Evolutionary conservation across 2,113 vertebrate species (phyloP).

Genomic region (Loxodonta africana): DNA sequence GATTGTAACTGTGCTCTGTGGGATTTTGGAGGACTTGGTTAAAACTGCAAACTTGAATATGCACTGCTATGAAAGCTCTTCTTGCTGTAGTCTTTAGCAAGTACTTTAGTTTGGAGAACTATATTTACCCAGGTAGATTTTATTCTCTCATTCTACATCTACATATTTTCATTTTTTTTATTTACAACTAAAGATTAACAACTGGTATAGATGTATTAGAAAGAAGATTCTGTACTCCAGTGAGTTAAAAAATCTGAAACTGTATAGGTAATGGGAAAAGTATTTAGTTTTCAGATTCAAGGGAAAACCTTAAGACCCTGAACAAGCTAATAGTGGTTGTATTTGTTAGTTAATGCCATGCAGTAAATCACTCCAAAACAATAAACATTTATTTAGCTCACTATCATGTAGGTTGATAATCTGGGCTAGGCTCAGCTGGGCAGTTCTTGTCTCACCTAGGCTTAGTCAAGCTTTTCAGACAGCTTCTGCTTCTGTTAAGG

Average conservation of each 20-base stretch:
- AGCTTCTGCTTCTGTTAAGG: neutral
- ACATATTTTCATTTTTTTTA: neutral
- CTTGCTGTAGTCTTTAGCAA: neutral
- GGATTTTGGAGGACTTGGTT: neutral
- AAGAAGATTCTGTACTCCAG: neutral
- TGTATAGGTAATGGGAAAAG: neutral
- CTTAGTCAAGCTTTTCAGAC: neutral
- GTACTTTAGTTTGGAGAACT: neutral
- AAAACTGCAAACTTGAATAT: slow-evolving; percentile 21
- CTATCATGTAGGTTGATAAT: neutral
- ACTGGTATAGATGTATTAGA: neutral
- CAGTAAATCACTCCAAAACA: neutral
- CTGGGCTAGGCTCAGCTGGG: neutral
- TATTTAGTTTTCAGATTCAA: neutral
- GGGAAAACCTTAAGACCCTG: neutral
- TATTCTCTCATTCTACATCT: neutral
- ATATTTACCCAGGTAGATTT: neutral
- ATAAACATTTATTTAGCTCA: neutral
- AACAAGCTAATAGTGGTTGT: neutral
- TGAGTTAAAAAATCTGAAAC: neutral
- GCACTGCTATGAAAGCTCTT: neutral
- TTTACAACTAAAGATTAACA: neutral
- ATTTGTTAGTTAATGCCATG: neutral
- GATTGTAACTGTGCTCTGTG: neutral
- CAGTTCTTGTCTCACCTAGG: neutral